A percentile compares a stretch with the other conserved stretches of the same genome.
Evolutionary conservation across 2,113 vertebrate genomes (phyloP).

Genomic region (Ctenomys sociabilis): DNA sequence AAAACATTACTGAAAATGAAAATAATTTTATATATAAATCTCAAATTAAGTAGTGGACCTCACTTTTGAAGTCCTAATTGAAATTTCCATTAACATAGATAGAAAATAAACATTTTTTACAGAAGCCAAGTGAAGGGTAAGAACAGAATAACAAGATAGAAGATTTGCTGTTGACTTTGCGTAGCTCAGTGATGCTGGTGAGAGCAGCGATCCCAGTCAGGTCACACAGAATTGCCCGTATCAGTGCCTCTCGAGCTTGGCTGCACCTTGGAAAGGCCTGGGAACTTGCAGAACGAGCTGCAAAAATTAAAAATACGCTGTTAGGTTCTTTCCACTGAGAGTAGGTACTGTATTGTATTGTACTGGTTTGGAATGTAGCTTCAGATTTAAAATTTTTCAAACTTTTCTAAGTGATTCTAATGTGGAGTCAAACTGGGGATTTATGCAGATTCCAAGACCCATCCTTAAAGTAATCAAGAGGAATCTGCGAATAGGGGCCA

Average conservation of each 20-base stretch:
- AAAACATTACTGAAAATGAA: slow-evolving; percentile 23
- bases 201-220: not conserved
- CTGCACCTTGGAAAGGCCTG: not conserved
- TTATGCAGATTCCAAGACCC: not conserved
- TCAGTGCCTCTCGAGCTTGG: not conserved
- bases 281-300: not conserved
- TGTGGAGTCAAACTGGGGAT: not conserved
- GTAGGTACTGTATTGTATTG: not conserved
- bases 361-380: not conserved
- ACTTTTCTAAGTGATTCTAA: not conserved
- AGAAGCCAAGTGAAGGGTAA: not conserved
- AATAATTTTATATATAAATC: slow-evolving; percentile 8
- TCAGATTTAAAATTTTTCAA: not conserved
- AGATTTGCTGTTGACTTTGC: not conserved
- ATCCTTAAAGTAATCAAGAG: not conserved
- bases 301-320: not conserved
- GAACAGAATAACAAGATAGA: not conserved
- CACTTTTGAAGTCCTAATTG: not conserved
- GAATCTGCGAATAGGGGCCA: not conserved
- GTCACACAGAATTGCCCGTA: not conserved
- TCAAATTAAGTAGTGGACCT: not conserved
- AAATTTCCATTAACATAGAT: not conserved
- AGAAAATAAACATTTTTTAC: slow-evolving; percentile 30
- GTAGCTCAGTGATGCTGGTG: slow-evolving; percentile 20
- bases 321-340: not conserved